A percentile compares a stretch with the other conserved stretches of the same genome.
Conservation (phyloP, 2,113 vertebrate genomes). For the Chloropsis hardwickii region DNA sequence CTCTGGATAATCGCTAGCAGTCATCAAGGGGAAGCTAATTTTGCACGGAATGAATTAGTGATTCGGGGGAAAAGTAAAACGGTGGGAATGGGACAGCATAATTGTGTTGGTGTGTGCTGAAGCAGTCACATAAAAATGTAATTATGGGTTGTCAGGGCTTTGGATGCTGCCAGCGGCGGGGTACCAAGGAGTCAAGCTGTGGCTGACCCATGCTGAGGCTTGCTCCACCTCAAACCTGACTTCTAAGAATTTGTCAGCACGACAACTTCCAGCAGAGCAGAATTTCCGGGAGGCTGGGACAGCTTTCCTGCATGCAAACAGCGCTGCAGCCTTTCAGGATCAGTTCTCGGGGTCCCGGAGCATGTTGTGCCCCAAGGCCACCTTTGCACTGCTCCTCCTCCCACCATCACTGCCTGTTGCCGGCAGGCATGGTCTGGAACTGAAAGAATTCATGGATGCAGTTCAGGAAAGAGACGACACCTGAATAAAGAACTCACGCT, state of each 20-base stretch:
- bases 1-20: not conserved
- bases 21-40: not conserved
- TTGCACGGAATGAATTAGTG: not conserved
- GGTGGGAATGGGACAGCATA: not conserved
- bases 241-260: not conserved
- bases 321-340: accelerated
- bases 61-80: not conserved
- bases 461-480: not conserved
- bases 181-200: not conserved
- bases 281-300: not conserved
- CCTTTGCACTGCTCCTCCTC: not conserved
- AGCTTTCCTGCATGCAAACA: accelerated
- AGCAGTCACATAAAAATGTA: not conserved
- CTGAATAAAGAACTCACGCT: not conserved
- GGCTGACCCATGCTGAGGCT: not conserved
- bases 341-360: accelerated
- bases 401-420: not conserved
- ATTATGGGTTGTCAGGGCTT: not conserved
- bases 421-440: not conserved
- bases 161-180: not conserved
- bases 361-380: accelerated
- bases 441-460: not conserved
- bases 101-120: not conserved
- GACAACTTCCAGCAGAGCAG: not conserved
- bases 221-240: not conserved